These are phyloP conservation scores for Liodrosophila aerea DNA, from an alignment of 2,888 invertebrate species.

Conservation along the genomic window DNA sequence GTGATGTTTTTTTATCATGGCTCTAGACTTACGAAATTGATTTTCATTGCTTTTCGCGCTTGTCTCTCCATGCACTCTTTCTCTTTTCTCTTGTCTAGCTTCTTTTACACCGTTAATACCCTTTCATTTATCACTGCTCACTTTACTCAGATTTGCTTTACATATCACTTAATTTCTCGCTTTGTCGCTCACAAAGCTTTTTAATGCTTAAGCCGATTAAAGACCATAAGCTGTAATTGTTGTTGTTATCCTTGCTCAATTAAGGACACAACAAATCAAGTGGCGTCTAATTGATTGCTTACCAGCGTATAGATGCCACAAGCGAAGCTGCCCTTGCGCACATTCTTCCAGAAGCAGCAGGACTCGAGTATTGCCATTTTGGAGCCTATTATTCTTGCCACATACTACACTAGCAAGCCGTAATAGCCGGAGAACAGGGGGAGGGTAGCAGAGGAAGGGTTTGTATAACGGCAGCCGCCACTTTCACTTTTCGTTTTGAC, in stretches of 20 bases:
- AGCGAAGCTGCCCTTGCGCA: conserved; percentile 79
- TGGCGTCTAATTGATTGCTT: conserved; percentile 52
- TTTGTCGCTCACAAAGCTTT: not conserved
- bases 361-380: conserved; percentile 80
- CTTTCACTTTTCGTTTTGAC: conserved; percentile 61
- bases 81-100: no score
- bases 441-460: not conserved
- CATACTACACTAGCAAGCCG: conserved; percentile 22
- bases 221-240: conserved; percentile 2
- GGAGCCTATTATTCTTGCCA: not conserved
- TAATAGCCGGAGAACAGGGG: no score
- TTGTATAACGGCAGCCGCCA: conserved; percentile 65
- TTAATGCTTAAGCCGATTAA: conserved; percentile 2
- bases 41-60: not conserved
- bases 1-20: no score
- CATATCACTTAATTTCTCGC: not conserved
- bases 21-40: not conserved
- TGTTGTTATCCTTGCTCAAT: conserved; percentile 14
- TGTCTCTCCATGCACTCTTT: not conserved
- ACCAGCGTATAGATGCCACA: conserved; percentile 76
- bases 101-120: not conserved
- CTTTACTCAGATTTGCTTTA: not conserved
- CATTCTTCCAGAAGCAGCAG: conserved; percentile 81
- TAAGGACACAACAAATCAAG: conserved; percentile 35
- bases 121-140: not conserved